Conservation (phyloP, 1,140 invertebrate species). For the Harlomillsia oculata region DNA sequence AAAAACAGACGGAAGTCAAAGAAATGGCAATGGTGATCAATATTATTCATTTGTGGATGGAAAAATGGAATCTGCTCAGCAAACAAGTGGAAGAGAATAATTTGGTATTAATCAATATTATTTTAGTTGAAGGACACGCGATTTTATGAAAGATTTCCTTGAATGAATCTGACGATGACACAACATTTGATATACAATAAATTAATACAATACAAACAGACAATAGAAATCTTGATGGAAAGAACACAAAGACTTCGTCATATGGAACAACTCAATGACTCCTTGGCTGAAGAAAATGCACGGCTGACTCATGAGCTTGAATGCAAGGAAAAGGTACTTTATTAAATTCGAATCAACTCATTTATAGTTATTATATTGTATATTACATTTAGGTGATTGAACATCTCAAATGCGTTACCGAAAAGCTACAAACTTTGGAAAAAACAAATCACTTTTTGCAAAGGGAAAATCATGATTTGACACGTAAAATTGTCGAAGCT, state of each 20-base stretch:
- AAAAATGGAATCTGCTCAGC: not conserved
- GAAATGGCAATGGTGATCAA: conserved; percentile 12
- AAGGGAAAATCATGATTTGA: conserved; percentile 10
- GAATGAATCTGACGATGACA: not conserved
- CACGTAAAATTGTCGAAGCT: not conserved
- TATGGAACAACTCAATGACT: not conserved
- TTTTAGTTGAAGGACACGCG: not conserved
- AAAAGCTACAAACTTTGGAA: not conserved
- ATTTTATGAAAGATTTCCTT: not conserved
- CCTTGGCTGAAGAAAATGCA: not conserved
- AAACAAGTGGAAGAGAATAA: conserved; percentile 8
- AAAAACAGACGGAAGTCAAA: conserved; percentile 6
- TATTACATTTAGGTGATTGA: not conserved
- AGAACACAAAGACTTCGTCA: not conserved
- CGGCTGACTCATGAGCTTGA: not conserved
- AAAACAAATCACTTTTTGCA: conserved; percentile 1
- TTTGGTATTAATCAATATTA: not conserved
- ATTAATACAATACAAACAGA: not conserved
- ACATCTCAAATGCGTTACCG: not conserved
- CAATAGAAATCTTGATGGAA: conserved; percentile 4
- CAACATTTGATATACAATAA: not conserved
- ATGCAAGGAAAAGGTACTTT: not conserved
- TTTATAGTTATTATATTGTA: not conserved
- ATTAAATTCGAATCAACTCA: not conserved
- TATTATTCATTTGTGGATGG: conserved; percentile 11